Conservation (phyloP, 2,888 invertebrate species). For the Amaurobius ferox region DNA sequence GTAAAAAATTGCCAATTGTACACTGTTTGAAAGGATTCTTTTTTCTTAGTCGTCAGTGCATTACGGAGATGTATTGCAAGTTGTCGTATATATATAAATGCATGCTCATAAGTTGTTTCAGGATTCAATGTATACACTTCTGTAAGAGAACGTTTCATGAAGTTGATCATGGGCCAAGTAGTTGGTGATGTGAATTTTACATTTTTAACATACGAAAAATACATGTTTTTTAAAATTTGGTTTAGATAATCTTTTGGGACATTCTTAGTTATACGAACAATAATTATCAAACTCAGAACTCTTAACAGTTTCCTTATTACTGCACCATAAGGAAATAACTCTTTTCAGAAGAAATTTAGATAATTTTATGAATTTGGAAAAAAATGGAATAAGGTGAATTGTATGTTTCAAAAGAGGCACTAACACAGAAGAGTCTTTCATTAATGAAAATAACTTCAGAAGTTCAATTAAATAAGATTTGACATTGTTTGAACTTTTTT, state of each 20-base stretch:
- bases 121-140: constrained; percentile 92
- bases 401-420: constrained; percentile 91
- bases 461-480: constrained; percentile 88
- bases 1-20: constrained; percentile 99
- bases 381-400: constrained; percentile 89
- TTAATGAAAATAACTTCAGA: constrained; percentile 85
- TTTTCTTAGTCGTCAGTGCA: constrained; percentile 91
- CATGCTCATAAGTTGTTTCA: constrained; percentile 90
- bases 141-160: constrained; percentile 93
- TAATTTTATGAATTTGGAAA: constrained; percentile 85
- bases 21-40: constrained; percentile 93
- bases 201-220: constrained; percentile 93
- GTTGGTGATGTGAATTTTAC: constrained; percentile 94
- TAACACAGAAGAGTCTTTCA: constrained; percentile 89
- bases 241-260: constrained; percentile 51
- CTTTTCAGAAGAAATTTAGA: constrained; percentile 87
- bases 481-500: constrained; percentile 85
- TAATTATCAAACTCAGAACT: constrained; percentile 91
- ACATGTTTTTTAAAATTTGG: constrained; percentile 83
- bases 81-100: constrained; percentile 95
- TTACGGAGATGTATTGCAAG: constrained; percentile 95
- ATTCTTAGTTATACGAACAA: constrained; percentile 87
- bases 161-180: constrained; percentile 91
- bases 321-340: constrained; percentile 89
- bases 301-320: constrained; percentile 91